Base-by-base conservation (phyloP, 1,140 invertebrate genomes). In the Manduca sexta region DNA sequence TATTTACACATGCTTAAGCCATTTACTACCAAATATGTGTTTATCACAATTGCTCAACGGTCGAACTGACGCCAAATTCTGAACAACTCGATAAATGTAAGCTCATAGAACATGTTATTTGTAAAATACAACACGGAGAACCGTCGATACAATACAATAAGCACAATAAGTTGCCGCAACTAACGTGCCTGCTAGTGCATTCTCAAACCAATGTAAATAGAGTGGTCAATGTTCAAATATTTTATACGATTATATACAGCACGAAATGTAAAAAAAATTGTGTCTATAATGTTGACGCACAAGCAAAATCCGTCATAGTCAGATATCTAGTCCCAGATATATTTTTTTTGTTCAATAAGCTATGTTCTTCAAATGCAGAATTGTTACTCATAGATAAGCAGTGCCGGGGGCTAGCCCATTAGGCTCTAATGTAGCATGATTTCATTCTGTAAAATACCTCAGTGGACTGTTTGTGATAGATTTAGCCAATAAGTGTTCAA, bases 401-500 rank as follows among this genome's bases (percentile, higher is more conserved):
- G 46, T 55, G 39, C 53, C 46, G 56, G 52, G 57, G 54, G 52
- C 48, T 66, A 56, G 16, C 56, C 51, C 46, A 47, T 21, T 53
- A 38, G 53, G 60, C 52, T 56, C 34, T 64, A 42, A 56, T 46
- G 38, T 55, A 50, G 48, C 61, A 62, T 61, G 62, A 69, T 62
- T 74, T 75, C 60, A 72, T 74, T 69, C 60, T 80, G 68, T 74
- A 53, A 77, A 80, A 72, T 82, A 84, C 78, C 77, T 84, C 81
- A 81, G 69, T 81, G 74, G 67, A 77, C 70, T 79, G 71, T 81
- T 78, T 82, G 78, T 82, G 78, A 82, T 81, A 80, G 72, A 73
- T 81, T 74, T 84, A 84, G 78, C 81, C 78, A 74, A 66, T 84
- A 84, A 82, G 81, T 84, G 81, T 84, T 84, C 78, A 82, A 77